phyloP scores from a whole-genome alignment of 2,113 vertebrate species.

The Ophthalmolycus amberensis region DNA sequence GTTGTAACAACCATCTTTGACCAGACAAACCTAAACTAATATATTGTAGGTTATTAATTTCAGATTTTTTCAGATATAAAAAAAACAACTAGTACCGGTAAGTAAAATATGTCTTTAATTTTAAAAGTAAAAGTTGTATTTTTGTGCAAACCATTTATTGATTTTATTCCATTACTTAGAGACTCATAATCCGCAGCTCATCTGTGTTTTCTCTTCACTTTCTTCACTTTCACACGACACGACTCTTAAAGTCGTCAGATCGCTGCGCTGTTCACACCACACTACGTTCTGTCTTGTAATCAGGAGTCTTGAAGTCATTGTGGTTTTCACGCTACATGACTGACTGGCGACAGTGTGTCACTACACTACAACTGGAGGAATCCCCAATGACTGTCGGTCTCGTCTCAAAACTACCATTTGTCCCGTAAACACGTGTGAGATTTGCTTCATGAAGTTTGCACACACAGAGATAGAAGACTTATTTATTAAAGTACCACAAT shows the following conservation, averaged over 20 bases:
- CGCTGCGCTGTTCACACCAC: not conserved
- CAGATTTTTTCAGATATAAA: not conserved
- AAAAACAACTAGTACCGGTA: not conserved
- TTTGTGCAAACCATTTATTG: not conserved
- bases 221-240: not conserved
- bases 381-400: not conserved
- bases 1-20: not conserved
- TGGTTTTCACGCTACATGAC: not conserved
- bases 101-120: not conserved
- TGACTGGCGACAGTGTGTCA: not conserved
- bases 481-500: too few species aligned
- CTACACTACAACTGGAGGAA: not conserved
- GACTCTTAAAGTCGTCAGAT: not conserved
- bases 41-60: not conserved
- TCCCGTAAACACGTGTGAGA: not conserved
- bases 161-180: not conserved
- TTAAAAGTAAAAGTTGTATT: not conserved
- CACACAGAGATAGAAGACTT: not conserved
- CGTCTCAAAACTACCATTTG: not conserved
- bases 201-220: not conserved
- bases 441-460: not conserved
- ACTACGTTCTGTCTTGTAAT: not conserved
- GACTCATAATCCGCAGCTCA: not conserved
- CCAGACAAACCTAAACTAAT: not conserved
- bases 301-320: not conserved